Percentiles rank a stretch among this genome's conserved stretches.
These are phyloP conservation scores for Petrocephalus microphthalmus DNA, from an alignment of 2,113 vertebrate genomes.

Conservation along the genomic window DNA sequence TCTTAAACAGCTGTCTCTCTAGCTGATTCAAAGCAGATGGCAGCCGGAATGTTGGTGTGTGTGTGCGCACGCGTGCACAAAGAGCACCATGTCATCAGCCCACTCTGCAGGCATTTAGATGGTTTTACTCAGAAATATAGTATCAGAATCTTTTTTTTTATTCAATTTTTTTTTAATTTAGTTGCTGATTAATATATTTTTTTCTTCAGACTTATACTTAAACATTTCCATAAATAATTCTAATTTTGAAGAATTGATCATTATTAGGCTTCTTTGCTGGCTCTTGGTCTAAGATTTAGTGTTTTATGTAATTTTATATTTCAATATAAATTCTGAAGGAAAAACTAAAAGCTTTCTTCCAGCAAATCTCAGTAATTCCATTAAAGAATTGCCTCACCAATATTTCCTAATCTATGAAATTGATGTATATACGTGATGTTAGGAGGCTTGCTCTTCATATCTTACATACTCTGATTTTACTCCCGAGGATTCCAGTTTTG, in stretches of 20 bases:
- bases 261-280: background rate
- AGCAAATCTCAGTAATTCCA: constrained; percentile 19
- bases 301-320: background rate
- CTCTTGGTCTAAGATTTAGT: constrained; percentile 21
- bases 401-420: constrained; percentile 69
- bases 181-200: background rate
- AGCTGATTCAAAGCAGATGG: constrained; percentile 24
- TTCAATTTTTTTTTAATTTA: background rate
- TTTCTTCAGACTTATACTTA: background rate
- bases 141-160: background rate
- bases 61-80: background rate
- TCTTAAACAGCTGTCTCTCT: constrained; percentile 18
- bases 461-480: constrained; percentile 84
- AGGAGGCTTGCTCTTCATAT: constrained; percentile 68
- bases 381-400: constrained; percentile 48
- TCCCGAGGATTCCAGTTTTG: constrained; percentile 80
- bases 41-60: background rate
- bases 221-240: background rate
- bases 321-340: constrained; percentile 13
- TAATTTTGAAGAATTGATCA: background rate
- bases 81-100: background rate
- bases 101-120: background rate
- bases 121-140: background rate
- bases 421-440: constrained; percentile 70
- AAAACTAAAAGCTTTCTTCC: constrained; percentile 33